phyloP scores from a whole-genome alignment of 2,113 vertebrate species.

The Montifringilla adamsi region DNA sequence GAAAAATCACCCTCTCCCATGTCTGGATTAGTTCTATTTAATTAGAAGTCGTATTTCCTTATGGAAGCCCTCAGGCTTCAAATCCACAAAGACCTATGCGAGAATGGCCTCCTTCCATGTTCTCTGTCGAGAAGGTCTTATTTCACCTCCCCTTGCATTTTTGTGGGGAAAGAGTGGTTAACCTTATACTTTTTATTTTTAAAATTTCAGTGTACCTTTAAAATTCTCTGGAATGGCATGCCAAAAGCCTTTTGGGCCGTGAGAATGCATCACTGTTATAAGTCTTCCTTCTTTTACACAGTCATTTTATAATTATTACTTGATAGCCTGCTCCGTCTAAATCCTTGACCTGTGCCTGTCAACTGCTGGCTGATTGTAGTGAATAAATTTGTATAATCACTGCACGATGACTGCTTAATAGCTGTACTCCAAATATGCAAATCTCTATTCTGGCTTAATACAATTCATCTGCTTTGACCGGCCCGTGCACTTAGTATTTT shows the following conservation, averaged over 20 bases:
- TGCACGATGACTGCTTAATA: conserved; percentile 33
- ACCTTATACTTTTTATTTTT: neutral
- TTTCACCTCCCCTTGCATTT: neutral
- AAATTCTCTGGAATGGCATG: neutral
- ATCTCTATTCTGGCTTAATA: neutral
- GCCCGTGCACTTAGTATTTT: neutral
- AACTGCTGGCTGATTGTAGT: neutral
- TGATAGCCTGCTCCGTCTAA: neutral
- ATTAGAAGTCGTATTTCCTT: neutral
- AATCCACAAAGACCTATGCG: neutral
- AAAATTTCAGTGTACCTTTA: neutral
- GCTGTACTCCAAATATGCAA: conserved; percentile 19
- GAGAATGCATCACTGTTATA: neutral
- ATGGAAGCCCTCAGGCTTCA: neutral
- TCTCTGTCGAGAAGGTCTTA: neutral
- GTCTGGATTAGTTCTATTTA: neutral
- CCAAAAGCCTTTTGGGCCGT: neutral
- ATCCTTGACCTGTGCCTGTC: conserved; percentile 42
- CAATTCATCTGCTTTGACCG: neutral
- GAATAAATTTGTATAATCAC: conserved; percentile 40
- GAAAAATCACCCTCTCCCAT: neutral
- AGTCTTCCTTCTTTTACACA: neutral
- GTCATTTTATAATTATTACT: conserved; percentile 9
- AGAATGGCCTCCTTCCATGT: neutral
- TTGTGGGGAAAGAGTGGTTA: neutral